phyloP scores from a whole-genome alignment of 2,113 vertebrate species.

The Ramphastos sulfuratus region DNA sequence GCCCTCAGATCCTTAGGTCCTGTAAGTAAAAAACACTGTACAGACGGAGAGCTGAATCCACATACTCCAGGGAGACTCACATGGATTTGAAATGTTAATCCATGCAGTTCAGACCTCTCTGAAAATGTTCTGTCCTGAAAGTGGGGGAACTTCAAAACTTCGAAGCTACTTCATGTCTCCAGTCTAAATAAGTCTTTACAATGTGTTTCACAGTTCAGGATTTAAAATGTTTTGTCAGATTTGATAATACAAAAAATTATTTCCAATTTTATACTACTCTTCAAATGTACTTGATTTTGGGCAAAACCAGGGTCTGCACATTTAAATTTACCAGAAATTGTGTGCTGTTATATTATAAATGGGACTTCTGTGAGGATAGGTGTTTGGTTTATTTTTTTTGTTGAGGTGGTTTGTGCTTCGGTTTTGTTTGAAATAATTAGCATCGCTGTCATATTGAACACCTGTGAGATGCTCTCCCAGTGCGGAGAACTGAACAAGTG shows the following conservation, averaged over 20 bases:
- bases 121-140: slow-evolving; percentile 2
- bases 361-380: background rate
- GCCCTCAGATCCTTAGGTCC: slow-evolving; percentile 16
- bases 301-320: background rate
- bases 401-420: background rate
- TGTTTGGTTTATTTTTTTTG: background rate
- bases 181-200: background rate
- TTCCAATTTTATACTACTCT: background rate
- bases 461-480: background rate
- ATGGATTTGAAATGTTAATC: slow-evolving; percentile 65
- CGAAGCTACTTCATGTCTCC: background rate
- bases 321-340: background rate
- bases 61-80: slow-evolving; percentile 36
- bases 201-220: background rate
- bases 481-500: background rate
- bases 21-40: slow-evolving; percentile 38
- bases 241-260: background rate
- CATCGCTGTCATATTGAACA: background rate
- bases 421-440: background rate
- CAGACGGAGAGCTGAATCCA: slow-evolving; percentile 59
- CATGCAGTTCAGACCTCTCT: slow-evolving; percentile 17
- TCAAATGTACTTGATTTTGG: background rate
- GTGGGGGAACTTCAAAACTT: background rate
- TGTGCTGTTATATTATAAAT: background rate
- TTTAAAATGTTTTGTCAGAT: background rate